Conservation (phyloP, 2,888 invertebrate species). For the Myopa tessellatipennis region DNA sequence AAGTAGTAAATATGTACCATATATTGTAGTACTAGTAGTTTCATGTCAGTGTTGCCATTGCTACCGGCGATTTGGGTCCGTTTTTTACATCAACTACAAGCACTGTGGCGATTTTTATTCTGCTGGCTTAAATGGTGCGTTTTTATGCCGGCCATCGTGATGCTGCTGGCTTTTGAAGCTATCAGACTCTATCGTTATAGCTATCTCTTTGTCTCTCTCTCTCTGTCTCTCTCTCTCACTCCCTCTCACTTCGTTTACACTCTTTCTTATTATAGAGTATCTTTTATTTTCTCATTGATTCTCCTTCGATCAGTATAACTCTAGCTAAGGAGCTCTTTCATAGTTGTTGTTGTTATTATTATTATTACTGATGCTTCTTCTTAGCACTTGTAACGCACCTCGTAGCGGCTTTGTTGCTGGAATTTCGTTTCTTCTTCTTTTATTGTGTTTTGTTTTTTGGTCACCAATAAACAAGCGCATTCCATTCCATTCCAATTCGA, state of each 20-base stretch:
- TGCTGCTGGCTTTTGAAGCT: no score
- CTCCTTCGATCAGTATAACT: conserved; percentile 2
- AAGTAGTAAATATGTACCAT: no score
- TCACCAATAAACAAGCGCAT: conserved; percentile 41
- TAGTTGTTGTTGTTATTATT: neutral
- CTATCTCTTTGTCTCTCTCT: neutral
- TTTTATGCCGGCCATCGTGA: no score
- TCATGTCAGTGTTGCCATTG: neutral
- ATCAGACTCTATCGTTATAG: no score
- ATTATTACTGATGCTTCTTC: neutral
- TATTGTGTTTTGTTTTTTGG: conserved; percentile 30
- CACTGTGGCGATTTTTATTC: no score
- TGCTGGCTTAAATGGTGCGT: no score
- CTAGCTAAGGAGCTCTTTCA: neutral
- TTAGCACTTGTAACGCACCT: conserved; percentile 23
- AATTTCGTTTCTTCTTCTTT: neutral
- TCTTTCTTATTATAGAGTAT: neutral
- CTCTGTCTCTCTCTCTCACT: neutral
- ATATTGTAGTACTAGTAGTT: no score
- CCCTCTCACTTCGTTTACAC: neutral
- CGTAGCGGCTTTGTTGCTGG: neutral
- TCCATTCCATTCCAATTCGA: conserved; percentile 37
- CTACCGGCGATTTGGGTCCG: neutral
- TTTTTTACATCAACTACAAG: no score
- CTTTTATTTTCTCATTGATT: neutral